phyloP scores from a whole-genome alignment of 2,797 vertebrate species.

The Gastrophryne carolinensis region DNA sequence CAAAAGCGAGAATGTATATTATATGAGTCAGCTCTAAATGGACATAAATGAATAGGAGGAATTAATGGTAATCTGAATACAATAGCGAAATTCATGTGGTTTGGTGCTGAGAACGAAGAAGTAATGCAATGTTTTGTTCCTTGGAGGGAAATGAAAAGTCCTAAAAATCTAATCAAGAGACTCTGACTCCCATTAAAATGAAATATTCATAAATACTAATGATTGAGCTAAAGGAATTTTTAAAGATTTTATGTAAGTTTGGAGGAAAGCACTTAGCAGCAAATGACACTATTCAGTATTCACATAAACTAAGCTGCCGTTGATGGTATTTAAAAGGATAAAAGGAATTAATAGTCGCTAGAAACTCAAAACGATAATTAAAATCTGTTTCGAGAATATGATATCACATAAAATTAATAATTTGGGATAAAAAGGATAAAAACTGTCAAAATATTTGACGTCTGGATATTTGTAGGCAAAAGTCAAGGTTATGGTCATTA shows the following conservation, averaged over 20 bases:
- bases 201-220: slow-evolving; percentile 44
- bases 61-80: slow-evolving; percentile 33
- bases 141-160: slow-evolving; percentile 40
- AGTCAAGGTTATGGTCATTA: too few species aligned
- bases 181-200: slow-evolving; percentile 29
- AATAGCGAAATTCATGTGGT: slow-evolving; percentile 29
- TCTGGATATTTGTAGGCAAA: too few species aligned
- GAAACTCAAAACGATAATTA: slow-evolving; percentile 28
- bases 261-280: slow-evolving; percentile 20
- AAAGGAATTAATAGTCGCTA: not conserved
- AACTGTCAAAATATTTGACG: too few species aligned
- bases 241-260: slow-evolving; percentile 35
- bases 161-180: slow-evolving; percentile 30
- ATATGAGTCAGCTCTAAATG: slow-evolving; percentile 15
- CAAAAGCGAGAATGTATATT: slow-evolving; percentile 17
- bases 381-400: too few species aligned
- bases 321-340: slow-evolving; percentile 21
- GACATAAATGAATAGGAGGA: slow-evolving; percentile 24
- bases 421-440: too few species aligned
- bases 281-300: slow-evolving; percentile 32
- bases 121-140: slow-evolving; percentile 37
- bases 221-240: slow-evolving; percentile 22
- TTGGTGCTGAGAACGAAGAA: slow-evolving; percentile 1
- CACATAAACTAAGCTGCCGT: not conserved
- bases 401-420: too few species aligned